These are phyloP conservation scores for Eira barbara DNA, from an alignment of 2,113 vertebrate species.

Conservation along the genomic window DNA sequence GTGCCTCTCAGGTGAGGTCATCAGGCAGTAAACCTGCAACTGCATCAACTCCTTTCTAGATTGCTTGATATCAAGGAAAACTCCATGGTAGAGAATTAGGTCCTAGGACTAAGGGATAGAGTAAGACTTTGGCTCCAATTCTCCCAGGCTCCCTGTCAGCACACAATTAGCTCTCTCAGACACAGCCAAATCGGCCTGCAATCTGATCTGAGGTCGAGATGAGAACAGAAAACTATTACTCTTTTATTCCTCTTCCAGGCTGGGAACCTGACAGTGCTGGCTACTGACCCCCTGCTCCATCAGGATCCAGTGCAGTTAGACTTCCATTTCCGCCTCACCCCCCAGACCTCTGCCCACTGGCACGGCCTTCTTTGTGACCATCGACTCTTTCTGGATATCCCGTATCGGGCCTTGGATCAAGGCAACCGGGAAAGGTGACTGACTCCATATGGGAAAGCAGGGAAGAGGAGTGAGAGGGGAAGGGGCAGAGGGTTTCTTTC, in stretches of 20 bases:
- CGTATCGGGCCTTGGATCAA: slow-evolving; percentile 59
- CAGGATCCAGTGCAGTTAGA: slow-evolving; percentile 69
- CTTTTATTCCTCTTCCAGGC: slow-evolving; percentile 57
- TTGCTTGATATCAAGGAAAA: neutral
- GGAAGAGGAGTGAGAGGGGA: neutral
- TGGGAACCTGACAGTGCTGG: slow-evolving; percentile 74
- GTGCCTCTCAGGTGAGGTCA: neutral
- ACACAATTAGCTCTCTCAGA: neutral
- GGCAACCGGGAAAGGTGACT: slow-evolving; percentile 73
- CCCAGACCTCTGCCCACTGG: slow-evolving; percentile 68
- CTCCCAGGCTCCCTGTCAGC: neutral
- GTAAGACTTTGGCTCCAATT: neutral
- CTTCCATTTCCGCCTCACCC: slow-evolving; percentile 70
- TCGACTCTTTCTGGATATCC: slow-evolving; percentile 74
- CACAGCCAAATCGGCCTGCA: neutral
- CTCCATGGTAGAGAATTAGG: neutral
- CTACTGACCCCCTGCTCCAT: slow-evolving; percentile 44
- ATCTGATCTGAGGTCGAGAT: neutral
- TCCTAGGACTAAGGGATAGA: neutral
- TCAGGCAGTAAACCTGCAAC: neutral
- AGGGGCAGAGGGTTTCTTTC: neutral
- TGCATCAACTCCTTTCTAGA: neutral
- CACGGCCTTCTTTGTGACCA: slow-evolving; percentile 72
- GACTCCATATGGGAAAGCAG: neutral
- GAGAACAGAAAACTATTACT: neutral